Base-by-base conservation (phyloP, 2,888 invertebrate genomes). In the Fragum sueziense region DNA sequence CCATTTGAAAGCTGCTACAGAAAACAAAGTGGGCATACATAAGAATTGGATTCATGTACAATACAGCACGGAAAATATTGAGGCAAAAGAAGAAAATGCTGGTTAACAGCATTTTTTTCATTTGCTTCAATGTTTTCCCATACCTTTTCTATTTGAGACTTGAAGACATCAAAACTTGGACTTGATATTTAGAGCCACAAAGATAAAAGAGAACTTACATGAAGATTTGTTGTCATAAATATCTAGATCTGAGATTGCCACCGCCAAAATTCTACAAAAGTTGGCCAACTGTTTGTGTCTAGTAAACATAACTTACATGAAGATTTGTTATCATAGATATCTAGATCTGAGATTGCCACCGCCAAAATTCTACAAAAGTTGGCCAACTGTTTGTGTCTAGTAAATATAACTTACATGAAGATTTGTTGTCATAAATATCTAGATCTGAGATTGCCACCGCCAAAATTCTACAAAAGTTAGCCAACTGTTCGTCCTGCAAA, bases 181-280 rank as follows among this genome's bases (percentile, higher is more conserved):
- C n/a, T n/a, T n/a, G n/a, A n/a, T n/a, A n/a, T n/a, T n/a, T n/a
- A n/a, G n/a, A n/a, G n/a, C n/a, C n/a, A n/a, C n/a, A n/a, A n/a
- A n/a, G n/a, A n/a, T n/a, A n/a, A n/a, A n/a, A n/a, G n/a, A n/a
- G n/a, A 6, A 91, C 92, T 88, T 84, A 92, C 92, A 88, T 74
- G 93, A 92, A 7, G 93, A 92, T 87, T 93, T 93, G 85, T 93
- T 92, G 86, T 93, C 93, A 86, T 93, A 93, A 27, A 93, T 92
- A 82, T 93, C 93, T 14, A 93, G 86, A 85, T 93, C 93, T 34
- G 93, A 93, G 29, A 93, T 91, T 54, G 93, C 93, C 52, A 93
- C 91, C 31, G 93, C 93, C n/a, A 93, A 88, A 74, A 93, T 92
- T 69, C 93, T 88, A 85, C 93, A 93, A 86, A 93, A 93, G 84